A percentile compares a stretch with the other conserved stretches of the same genome.
Conservation (phyloP, 2,113 vertebrate species). For the Rhinogobius similis region DNA sequence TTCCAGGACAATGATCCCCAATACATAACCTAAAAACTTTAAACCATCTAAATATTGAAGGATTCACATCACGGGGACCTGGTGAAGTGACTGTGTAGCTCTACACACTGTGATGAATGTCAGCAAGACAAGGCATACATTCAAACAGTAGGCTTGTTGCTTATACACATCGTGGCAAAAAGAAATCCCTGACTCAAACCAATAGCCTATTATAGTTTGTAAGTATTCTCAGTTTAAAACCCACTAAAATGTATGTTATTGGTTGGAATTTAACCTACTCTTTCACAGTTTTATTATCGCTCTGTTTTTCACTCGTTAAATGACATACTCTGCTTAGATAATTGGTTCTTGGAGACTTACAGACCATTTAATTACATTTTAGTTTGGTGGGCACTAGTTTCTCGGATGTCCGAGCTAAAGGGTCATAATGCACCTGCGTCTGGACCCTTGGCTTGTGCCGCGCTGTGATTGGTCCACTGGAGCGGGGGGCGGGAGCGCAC, state of each 20-base stretch:
- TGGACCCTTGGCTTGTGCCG: constrained; percentile 20
- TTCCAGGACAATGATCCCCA: too few species aligned
- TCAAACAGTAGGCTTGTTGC: too few species aligned
- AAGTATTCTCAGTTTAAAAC: neutral
- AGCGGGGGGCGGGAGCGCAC: constrained; percentile 33
- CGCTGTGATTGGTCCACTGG: constrained; percentile 23
- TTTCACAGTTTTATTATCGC: neutral
- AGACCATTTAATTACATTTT: neutral
- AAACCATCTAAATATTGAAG: too few species aligned
- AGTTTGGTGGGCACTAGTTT: neutral
- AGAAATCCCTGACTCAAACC: neutral
- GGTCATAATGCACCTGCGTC: constrained; percentile 56
- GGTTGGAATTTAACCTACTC: neutral
- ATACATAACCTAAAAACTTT: too few species aligned
- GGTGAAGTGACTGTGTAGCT: neutral
- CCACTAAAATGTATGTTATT: neutral
- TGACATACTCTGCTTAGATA: neutral
- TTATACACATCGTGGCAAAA: too few species aligned
- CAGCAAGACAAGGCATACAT: too few species aligned
- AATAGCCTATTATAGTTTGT: neutral
- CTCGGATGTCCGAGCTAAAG: constrained; percentile 17
- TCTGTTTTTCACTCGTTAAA: neutral
- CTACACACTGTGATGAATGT: too few species aligned
- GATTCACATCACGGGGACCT: neutral
- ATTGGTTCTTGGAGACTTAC: neutral